Base-by-base conservation (phyloP, 37 sponge, comb jelly and placozoan genomes). In the Tethya wilhelma region DNA sequence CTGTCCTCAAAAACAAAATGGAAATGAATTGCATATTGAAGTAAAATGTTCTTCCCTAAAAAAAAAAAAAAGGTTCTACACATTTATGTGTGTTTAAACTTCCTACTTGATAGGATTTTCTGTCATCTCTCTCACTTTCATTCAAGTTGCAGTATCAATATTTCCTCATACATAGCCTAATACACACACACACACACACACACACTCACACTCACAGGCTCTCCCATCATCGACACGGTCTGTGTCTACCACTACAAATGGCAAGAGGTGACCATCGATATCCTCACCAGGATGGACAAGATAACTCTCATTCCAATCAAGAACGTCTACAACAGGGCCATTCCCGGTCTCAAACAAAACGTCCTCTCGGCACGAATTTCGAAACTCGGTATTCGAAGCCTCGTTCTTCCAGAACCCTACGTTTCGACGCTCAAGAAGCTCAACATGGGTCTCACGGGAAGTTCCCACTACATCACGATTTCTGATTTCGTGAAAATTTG, bases 301-400 rank as follows among this genome's bases (percentile, higher is more conserved):
- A 53, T 56, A 34, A 53, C 79, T 71, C 49, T 79, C 38, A 77
- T 86, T 29, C 86, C 86, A 0, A 53, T 86, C 56, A 78, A 43
- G 44, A 86, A 78, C 66, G 45, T 86, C 73, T 86, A 86, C 66
- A 40, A 62, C 30, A 72, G 55, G 42, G 75, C 75, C 75, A 79
- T 86, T 40, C 86, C 86, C 9, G 73, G 74, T 6, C 79, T 86
- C 8, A 86, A 78, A 53, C 58, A 74, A 33, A 86, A 86, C 42
- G 86, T 79, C 43, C 79, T 86, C 56, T 86, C 86, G 4, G 79
- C 79, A 8, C 60, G 86, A 19, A 78, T 86, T 39, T 79, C 86
- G 4, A 86, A 86, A 43, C 71, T 79, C 11, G 79, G 78, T 12
- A 68, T 79, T 25, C 66, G 75, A 20, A 86, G 73, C 40, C 22